Conservation (phyloP, 2,888 invertebrate genomes). For the Heliothis peltigera region DNA sequence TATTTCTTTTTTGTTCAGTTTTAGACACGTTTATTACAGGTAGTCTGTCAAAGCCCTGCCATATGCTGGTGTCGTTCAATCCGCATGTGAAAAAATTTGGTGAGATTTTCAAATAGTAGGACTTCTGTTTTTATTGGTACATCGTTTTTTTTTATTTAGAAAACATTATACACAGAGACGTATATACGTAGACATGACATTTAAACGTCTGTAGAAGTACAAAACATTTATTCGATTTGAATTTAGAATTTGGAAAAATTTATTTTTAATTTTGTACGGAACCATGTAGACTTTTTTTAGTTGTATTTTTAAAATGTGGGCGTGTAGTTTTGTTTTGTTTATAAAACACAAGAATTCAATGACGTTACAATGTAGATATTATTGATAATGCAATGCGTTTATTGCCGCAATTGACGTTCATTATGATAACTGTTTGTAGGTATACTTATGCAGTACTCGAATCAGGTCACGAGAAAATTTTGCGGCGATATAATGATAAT, state of each 20-base stretch:
- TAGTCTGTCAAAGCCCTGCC: not conserved
- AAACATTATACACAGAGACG: no score
- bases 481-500: not conserved
- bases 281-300: not conserved
- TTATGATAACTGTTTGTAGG: conserved; percentile 6
- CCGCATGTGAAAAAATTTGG: conserved; percentile 39
- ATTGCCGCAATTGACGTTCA: conserved; percentile 3
- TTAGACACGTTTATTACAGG: conserved; percentile 31
- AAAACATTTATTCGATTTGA: not conserved
- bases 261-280: conserved; percentile 23
- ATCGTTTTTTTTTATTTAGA: no score
- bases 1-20: conserved; percentile 9
- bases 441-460: not conserved
- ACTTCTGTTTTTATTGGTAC: no score
- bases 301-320: conserved; percentile 17
- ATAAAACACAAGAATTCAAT: conserved; percentile 30
- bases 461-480: not conserved
- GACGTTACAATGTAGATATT: conserved; percentile 20
- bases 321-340: conserved; percentile 34
- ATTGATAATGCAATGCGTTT: conserved; percentile 12
- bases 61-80: conserved; percentile 2
- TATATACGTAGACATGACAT: no score
- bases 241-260: not conserved
- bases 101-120: conserved; percentile 21
- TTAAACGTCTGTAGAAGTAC: not conserved